These are phyloP conservation scores for Coleophora deauratella DNA, from an alignment of 2,888 invertebrate species.

Conservation along the genomic window DNA sequence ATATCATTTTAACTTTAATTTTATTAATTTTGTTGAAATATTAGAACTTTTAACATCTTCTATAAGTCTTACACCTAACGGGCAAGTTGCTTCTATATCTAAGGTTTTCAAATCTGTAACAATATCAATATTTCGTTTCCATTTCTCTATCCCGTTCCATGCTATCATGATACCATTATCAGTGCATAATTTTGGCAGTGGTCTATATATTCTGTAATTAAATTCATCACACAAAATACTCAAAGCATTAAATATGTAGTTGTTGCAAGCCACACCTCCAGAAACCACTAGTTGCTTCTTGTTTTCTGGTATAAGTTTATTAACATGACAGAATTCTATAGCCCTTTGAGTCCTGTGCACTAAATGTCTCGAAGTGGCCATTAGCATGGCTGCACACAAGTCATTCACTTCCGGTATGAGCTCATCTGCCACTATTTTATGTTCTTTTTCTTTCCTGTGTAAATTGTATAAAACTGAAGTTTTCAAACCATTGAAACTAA, in stretches of 20 bases:
- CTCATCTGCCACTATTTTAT: slow-evolving; percentile 76
- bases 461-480: slow-evolving; percentile 74
- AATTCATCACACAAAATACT: slow-evolving; percentile 78
- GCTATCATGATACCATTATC: slow-evolving; percentile 99
- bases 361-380: slow-evolving; percentile 83
- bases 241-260: slow-evolving; percentile 83
- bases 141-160: slow-evolving; percentile 96
- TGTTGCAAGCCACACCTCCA: slow-evolving; percentile 97
- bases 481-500: slow-evolving; percentile 92
- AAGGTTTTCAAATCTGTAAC: slow-evolving; percentile 76
- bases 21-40: slow-evolving; percentile 59
- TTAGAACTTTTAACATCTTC: slow-evolving; percentile 70
- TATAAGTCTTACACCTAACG: slow-evolving; percentile 77
- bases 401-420: slow-evolving; percentile 85
- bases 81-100: slow-evolving; percentile 75
- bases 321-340: slow-evolving; percentile 80
- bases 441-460: slow-evolving; percentile 72
- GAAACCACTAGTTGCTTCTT: slow-evolving; percentile 85
- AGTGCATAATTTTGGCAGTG: slow-evolving; percentile 90
- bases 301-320: slow-evolving; percentile 77
- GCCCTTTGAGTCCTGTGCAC: slow-evolving; percentile 90
- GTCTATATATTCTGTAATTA: slow-evolving; percentile 80
- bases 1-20: slow-evolving; percentile 37
- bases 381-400: slow-evolving; percentile 89
- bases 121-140: slow-evolving; percentile 67